Conservation (phyloP, 2,113 vertebrate genomes). For the Cyprinus carpio region DNA sequence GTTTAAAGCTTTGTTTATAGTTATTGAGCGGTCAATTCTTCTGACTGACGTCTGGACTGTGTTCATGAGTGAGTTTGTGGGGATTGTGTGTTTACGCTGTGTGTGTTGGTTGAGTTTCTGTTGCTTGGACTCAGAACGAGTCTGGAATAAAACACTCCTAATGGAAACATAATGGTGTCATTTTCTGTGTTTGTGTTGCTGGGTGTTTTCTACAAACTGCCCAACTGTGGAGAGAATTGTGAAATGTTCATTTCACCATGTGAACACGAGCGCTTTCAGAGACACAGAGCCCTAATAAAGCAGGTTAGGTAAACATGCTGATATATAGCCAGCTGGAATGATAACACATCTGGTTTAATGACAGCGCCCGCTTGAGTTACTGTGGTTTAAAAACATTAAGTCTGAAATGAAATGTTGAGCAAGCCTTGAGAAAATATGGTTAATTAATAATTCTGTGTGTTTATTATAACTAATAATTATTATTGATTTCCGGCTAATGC, state of each 20-base stretch:
- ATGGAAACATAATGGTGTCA: not conserved
- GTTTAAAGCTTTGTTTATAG: constrained; percentile 83
- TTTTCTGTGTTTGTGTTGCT: not conserved
- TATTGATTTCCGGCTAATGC: too few relatives aligned
- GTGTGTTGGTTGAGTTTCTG: too few relatives aligned
- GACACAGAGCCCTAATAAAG: too few relatives aligned
- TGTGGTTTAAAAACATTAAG: too few relatives aligned
- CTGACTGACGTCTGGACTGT: constrained; percentile 75
- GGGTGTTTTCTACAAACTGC: not conserved
- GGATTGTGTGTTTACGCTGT: not conserved
- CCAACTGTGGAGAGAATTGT: not conserved
- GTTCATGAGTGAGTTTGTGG: not conserved
- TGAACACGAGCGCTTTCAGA: not conserved
- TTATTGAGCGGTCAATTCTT: constrained; percentile 74
- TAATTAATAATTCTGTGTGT: too few relatives aligned
- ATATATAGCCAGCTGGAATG: too few relatives aligned
- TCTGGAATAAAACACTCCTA: constrained; percentile 38
- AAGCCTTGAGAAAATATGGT: too few relatives aligned
- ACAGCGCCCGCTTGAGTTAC: too few relatives aligned
- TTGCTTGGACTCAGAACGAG: not conserved
- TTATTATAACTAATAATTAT: too few relatives aligned
- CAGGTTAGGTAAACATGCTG: too few relatives aligned
- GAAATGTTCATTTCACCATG: not conserved
- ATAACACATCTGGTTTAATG: too few relatives aligned
- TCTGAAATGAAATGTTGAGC: too few relatives aligned